A percentile compares a stretch with the other conserved stretches of the same genome.
These are phyloP conservation scores for Trachelipus rathkii DNA, from an alignment of 1,140 invertebrate species.

Conservation along the genomic window DNA sequence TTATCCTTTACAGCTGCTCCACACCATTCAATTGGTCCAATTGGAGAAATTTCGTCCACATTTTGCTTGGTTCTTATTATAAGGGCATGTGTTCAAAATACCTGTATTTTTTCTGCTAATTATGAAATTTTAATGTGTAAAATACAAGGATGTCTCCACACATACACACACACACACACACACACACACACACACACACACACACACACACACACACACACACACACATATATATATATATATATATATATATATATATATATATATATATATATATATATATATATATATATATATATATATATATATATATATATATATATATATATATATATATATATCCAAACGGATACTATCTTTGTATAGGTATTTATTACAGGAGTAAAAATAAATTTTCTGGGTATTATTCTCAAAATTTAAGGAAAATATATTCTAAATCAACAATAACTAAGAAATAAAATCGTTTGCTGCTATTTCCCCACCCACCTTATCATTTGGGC, in stretches of 20 bases:
- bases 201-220: too few species aligned
- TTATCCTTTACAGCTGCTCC: background rate
- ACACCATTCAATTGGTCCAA: background rate
- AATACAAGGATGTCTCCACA: background rate
- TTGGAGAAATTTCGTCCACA: background rate
- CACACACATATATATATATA: background rate
- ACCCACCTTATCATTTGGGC: background rate
- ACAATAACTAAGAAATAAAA: background rate
- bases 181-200: too few species aligned
- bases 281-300: constrained; percentile 13
- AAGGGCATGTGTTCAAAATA: constrained; percentile 7
- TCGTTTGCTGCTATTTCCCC: background rate
- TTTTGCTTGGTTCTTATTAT: background rate
- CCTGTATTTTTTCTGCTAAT: background rate
- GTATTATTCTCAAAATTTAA: background rate
- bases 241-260: constrained; percentile 15
- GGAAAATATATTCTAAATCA: background rate
- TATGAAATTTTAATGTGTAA: background rate
- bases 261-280: constrained; percentile 13
- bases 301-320: constrained; percentile 15
- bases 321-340: constrained; percentile 10
- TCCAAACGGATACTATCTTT: background rate
- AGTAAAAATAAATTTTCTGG: background rate
- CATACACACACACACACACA: too few species aligned
- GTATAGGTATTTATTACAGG: background rate